Evolutionary conservation across 2,888 invertebrate genomes (phyloP).

Genomic region (Drosophila demipolita): DNA sequence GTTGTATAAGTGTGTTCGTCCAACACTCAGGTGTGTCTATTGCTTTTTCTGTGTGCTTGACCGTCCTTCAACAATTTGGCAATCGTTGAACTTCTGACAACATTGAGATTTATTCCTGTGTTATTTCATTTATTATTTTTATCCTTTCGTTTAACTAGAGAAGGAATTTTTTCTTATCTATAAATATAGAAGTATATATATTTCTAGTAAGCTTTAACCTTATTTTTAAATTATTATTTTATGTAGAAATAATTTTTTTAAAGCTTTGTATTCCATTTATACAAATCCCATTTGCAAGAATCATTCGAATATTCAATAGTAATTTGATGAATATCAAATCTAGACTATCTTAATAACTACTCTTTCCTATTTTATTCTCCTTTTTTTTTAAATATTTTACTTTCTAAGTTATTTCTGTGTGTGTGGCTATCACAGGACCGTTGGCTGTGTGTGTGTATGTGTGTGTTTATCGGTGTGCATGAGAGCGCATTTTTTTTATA

Average conservation of each 20-base stretch:
- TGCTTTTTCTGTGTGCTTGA: conserved; percentile 17
- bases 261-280: not conserved
- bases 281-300: not conserved
- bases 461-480: conserved; percentile 23
- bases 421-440: not conserved
- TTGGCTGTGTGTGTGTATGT: conserved; percentile 9
- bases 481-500: conserved; percentile 39
- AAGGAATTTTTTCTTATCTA: not conserved
- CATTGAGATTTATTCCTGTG: not conserved
- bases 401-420: conserved; percentile 7
- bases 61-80: conserved; percentile 55
- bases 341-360: conserved; percentile 12
- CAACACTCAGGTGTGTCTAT: conserved; percentile 47
- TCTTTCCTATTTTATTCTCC: not conserved
- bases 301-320: not conserved
- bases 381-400: conserved; percentile 18
- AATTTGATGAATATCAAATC: not conserved
- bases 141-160: not conserved
- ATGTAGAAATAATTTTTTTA: not conserved
- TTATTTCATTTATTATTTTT: not conserved
- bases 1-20: conserved; percentile 9
- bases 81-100: conserved; percentile 17
- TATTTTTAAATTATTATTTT: not conserved
- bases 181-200: not conserved
- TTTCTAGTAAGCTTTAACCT: not conserved